phyloP scores from a whole-genome alignment of 2,797 vertebrate genomes.

The Calcarius lapponicus region DNA sequence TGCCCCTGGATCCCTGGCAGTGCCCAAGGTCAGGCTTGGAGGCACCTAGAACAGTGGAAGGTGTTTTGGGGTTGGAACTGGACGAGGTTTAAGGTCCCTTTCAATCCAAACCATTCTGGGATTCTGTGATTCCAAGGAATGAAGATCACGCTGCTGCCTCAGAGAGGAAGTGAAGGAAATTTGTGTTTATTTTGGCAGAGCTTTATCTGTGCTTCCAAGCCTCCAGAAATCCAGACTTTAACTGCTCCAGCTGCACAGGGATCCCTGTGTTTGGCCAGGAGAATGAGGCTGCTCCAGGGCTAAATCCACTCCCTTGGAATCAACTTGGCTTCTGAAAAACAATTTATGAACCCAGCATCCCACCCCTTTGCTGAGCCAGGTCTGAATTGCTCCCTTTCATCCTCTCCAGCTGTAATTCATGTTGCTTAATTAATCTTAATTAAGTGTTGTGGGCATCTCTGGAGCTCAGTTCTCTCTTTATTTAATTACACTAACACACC shows the following conservation, averaged over 20 bases:
- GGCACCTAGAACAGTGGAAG: rapidly evolving
- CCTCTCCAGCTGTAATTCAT: conserved; percentile 50
- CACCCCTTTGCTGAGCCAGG: not conserved
- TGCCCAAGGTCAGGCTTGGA: not conserved
- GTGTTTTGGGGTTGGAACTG: not conserved
- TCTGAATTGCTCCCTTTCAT: not conserved
- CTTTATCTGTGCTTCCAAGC: not conserved
- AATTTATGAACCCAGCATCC: not conserved
- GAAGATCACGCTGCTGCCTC: not conserved
- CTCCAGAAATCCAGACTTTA: not conserved
- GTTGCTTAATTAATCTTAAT: conserved; percentile 64
- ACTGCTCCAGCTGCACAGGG: not conserved
- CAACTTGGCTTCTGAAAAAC: not conserved
- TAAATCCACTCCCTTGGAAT: not conserved
- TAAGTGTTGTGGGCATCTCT: conserved; percentile 47
- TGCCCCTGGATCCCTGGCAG: not conserved
- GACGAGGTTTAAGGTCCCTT: not conserved
- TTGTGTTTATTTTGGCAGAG: not conserved
- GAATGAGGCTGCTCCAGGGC: not conserved
- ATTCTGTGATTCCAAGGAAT: not conserved
- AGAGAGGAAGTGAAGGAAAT: not conserved
- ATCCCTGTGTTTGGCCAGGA: not conserved
- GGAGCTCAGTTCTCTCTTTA: conserved; percentile 34
- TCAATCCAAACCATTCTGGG: not conserved
- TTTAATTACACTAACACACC: conserved; percentile 44